Evolutionary conservation across 2,888 invertebrate species (phyloP), one percentile per base, ranked within the genome.

Genomic region (Myathropa florea): DNA sequence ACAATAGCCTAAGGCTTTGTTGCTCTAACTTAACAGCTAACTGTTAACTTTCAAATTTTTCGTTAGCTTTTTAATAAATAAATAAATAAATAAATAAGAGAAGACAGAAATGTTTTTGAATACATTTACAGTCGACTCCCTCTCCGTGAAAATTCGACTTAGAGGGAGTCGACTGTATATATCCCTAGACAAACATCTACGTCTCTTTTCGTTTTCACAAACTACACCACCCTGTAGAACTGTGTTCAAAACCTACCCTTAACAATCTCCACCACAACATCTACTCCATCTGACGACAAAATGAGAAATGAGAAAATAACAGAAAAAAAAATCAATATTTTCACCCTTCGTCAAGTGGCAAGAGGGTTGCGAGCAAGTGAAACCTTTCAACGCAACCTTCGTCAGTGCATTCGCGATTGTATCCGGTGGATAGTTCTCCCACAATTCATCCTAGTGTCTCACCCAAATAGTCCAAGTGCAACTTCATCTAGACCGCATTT

Each of bases 261-360:
- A 81, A 64, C 33, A 10, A 23, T 24, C 57, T 9, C 36, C 33
- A 18, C 46, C 33, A 67, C 72, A 36, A 21, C 39, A 75, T 30
- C 53, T 1, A 71, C 79, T 73, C 81, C 85, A 86, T 76, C 88
- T 80, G 71, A 14, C 81, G 81, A 57, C 30, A 60, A 73, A 61
- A 21, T 24, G n/a, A 57, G 18, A 46, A 39, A 79, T 72, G 46
- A 28, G n/a, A 33, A 63, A 53, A 46, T 18, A 64, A n/a, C 12
- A 18, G 21, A 36, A 33, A 88, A 89, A 90, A 91, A 92, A 92
- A 92, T 92, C 92, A 90, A 92, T 92, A 90, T 89, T 79, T 89
- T 89, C 88, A 90, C 90, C 90, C 90, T 91, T 92, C 90, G 90
- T 90, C 89, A 90, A 90, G 78, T 86, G 60, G 36, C 39, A 23